Evolutionary conservation across 2,888 invertebrate species (phyloP), one percentile per base, ranked within the genome.

Genomic region (Drymonia ruficornis): DNA sequence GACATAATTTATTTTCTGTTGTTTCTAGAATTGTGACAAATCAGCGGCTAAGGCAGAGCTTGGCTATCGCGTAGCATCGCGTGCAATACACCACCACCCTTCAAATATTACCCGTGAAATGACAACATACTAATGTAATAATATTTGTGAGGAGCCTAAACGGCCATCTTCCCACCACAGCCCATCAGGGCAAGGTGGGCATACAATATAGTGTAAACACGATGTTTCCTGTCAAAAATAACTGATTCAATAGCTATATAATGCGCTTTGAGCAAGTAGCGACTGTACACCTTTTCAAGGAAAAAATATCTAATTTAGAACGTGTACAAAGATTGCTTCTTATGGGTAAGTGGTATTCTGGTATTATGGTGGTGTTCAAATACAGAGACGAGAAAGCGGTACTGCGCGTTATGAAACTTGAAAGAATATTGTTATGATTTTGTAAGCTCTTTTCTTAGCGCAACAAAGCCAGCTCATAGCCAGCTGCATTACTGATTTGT

Each of bases 161-260:
- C 55, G 49, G 53, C 62, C 60, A 59, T 46, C 50, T 46, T 44
- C 28, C n/a, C 45, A 29, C 29, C 28, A 46, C 29, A 16, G 13
- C 47, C 31, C 47, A 47, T 47, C 16, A 47, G 29, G 15, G 16
- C 45, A 45, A 8, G 45, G 28, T 23, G n/a, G 12, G 19, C 50
- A 59, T 50, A 61, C 59, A 60, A 45, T 47, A 46, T 56, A 28
- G 34, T n/a, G 62, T 66, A 67, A 76, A 77, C 67, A 76, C 49
- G 31, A 40, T 66, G 55, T 62, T 73, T 74, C 73, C 74, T 74
- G 70, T 67, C 67, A 61, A 69, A 65, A 64, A 70, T 66, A 47
- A 63, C 63, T 63, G 71, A 64, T 70, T 71, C 67, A 74, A 74
- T 67, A 72, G 58, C 48, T 53, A 23, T 43, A 36, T 42, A 57